Evolutionary conservation across 2,113 vertebrate genomes (phyloP), one percentile per base, ranked within the genome.

Genomic region (Serilophus lunatus): DNA sequence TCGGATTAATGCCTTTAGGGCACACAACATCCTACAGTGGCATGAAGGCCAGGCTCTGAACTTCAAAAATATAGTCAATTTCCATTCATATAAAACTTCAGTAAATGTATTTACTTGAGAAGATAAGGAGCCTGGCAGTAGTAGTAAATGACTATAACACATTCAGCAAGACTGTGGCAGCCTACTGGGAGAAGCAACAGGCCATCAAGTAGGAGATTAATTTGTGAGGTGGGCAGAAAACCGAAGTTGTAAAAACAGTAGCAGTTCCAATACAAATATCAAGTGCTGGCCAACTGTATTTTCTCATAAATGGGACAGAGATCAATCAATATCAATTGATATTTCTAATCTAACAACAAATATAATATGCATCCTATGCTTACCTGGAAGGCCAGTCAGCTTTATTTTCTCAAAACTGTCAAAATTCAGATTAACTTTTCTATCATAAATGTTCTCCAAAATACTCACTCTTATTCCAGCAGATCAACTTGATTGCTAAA

Each of bases 271-370:
- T 33, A 57, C 13, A 80, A 93, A 86, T 69, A 88, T 24, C 38
- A 31, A 72, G 19, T 38, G 22, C 22, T 88, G 38, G 35, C 19
- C 63, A 88, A 74, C 2, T 2, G 9, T 24, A 13, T 47, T 63
- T 87, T 84, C 63, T 75, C 51, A 33, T 16, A 7, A 84, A 38
- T 64, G 66, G 77, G 60, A 47, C 1, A 88, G 35, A 14, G 36
- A 75, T 22, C 17, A 44, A 54, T 33, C 3, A 8, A n/a, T 63
- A 84, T 44, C 0, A 0, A 50, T 26, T 6, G 2, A 31, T 36
- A n/a, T 4, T 23, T 7, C 29, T 10, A 3, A 56, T 22, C 1
- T 2, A n/a, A 26, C 1, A 3, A 60, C 20, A 94, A 78, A 75
- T 49, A 59, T 3, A 31, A 88, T 84, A 35, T 26, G 6, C 22